phyloP scores from a whole-genome alignment of 2,888 invertebrate species.

The Lymantria dispar region DNA sequence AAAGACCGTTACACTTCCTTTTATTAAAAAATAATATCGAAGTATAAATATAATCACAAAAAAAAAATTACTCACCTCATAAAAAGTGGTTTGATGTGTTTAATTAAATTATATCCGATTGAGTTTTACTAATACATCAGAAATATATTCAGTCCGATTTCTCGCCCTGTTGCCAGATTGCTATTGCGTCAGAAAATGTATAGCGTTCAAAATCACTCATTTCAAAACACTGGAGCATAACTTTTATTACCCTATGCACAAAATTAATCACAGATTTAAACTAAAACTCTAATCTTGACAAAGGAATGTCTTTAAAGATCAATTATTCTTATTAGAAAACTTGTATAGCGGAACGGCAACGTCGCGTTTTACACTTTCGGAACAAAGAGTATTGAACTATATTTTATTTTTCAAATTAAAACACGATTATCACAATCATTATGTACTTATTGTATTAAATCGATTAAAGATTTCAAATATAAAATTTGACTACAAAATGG shows the following conservation, averaged over 20 bases:
- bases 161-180: constrained; percentile 76
- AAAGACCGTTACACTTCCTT: constrained; percentile 51
- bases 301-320: constrained; percentile 6
- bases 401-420: constrained; percentile 6
- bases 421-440: not conserved
- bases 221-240: constrained; percentile 68
- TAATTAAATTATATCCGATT: constrained; percentile 46
- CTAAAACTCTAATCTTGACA: constrained; percentile 10
- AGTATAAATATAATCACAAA: constrained; percentile 1
- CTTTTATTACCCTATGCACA: constrained; percentile 41
- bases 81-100: constrained; percentile 46
- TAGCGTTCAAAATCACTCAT: constrained; percentile 70
- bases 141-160: constrained; percentile 61
- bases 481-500: constrained; percentile 16
- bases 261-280: constrained; percentile 27
- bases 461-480: constrained; percentile 1
- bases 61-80: constrained; percentile 63
- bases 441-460: not conserved
- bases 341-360: constrained; percentile 64
- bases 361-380: constrained; percentile 47
- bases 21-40: not conserved
- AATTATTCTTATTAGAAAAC: constrained; percentile 36
- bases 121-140: constrained; percentile 64
- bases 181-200: constrained; percentile 76
- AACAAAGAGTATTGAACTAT: constrained; percentile 52